Evolutionary conservation across 1,140 invertebrate species (phyloP).

Genomic region (Aphaenogaster floridana): DNA sequence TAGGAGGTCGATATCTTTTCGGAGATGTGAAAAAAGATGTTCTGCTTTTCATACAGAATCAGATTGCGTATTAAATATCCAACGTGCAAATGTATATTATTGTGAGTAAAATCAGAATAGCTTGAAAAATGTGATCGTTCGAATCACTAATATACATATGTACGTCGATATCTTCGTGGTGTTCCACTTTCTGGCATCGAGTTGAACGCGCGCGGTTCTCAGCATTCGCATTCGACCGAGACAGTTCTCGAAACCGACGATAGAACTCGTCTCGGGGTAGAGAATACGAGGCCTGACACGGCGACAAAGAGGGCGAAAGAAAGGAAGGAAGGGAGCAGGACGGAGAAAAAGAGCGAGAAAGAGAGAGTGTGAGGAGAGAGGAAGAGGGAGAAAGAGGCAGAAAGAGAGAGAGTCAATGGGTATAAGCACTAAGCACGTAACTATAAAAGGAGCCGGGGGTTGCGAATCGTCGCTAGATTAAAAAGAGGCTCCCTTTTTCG

Average conservation of each 20-base stretch:
- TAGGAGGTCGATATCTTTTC: conserved; percentile 19
- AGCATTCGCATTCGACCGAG: conserved; percentile 5
- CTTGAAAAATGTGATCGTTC: neutral
- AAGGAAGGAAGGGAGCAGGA: conserved; percentile 29
- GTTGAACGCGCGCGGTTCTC: conserved; percentile 26
- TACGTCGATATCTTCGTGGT: neutral
- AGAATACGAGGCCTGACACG: conserved; percentile 55
- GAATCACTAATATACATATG: neutral
- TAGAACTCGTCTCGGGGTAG: conserved; percentile 52
- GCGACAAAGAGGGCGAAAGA: conserved; percentile 58
- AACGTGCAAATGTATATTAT: neutral
- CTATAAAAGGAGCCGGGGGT: conserved; percentile 85
- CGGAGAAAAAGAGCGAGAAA: neutral
- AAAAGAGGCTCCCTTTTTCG: conserved; percentile 86
- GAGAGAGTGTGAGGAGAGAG: neutral
- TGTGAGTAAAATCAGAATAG: neutral
- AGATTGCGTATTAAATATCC: neutral
- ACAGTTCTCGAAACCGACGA: conserved; percentile 44
- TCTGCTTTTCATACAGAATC: neutral
- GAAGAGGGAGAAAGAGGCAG: conserved; percentile 5
- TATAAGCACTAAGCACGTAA: conserved; percentile 86
- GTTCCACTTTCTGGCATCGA: neutral
- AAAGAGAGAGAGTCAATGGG: conserved; percentile 80
- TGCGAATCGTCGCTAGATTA: conserved; percentile 87
- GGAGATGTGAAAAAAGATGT: neutral